Conservation (phyloP, 2,797 vertebrate genomes). For the Thamnophis elegans region DNA sequence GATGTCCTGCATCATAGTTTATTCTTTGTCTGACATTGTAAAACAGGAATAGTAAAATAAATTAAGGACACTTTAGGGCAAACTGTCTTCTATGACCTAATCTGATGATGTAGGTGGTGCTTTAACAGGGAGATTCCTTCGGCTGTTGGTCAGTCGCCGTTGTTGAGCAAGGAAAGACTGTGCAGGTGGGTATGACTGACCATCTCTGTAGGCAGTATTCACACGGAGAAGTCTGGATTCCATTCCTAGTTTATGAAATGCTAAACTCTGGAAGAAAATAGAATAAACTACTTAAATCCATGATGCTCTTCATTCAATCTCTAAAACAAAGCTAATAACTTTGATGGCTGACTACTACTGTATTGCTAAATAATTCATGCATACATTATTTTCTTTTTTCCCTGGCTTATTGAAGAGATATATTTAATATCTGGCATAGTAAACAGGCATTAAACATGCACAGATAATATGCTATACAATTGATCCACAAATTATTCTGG, state of each 20-base stretch:
- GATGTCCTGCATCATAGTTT: constrained; percentile 74
- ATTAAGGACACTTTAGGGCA: constrained; percentile 93
- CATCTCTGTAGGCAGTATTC: constrained; percentile 61
- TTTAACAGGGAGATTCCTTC: constrained; percentile 81
- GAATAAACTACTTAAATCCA: neutral
- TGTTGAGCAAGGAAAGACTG: constrained; percentile 94
- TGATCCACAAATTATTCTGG: neutral
- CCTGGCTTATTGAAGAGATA: neutral
- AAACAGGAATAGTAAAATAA: constrained; percentile 63
- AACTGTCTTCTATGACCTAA: constrained; percentile 70
- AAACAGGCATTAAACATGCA: neutral
- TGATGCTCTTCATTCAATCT: neutral
- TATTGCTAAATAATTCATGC: neutral
- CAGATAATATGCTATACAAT: neutral
- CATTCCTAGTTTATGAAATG: constrained; percentile 90
- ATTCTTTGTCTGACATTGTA: constrained; percentile 43
- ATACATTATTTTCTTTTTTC: neutral
- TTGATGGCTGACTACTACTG: neutral
- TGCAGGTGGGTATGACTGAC: constrained; percentile 56
- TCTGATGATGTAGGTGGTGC: constrained; percentile 82
- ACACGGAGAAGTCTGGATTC: constrained; percentile 84
- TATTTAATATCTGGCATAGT: neutral
- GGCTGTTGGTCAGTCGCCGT: constrained; percentile 87
- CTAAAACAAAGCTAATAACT: neutral
- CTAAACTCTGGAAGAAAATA: constrained; percentile 80